Evolutionary conservation across 2,888 invertebrate species (phyloP).

Genomic region (Drosophila neonasuta): DNA sequence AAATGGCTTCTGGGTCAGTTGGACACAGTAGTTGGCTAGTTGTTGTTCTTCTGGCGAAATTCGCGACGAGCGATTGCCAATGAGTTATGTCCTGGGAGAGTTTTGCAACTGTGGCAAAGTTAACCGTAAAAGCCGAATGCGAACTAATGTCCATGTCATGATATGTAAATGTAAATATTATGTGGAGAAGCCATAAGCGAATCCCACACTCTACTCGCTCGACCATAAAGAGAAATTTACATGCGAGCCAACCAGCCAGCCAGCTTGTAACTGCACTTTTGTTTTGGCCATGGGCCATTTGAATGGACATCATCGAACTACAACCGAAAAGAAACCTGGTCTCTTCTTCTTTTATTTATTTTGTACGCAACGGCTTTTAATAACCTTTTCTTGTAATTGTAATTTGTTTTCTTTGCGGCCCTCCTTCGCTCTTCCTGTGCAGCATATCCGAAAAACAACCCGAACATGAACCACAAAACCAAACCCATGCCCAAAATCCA

Average conservation of each 20-base stretch:
- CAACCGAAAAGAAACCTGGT: slow-evolving; percentile 46
- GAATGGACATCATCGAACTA: slow-evolving; percentile 54
- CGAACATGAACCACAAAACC: slow-evolving; percentile 13
- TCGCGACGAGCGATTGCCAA: slow-evolving; percentile 38
- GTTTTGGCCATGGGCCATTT: slow-evolving; percentile 67
- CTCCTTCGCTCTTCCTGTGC: slow-evolving; percentile 37
- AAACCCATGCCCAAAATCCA: slow-evolving; percentile 1
- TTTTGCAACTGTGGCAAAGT: slow-evolving; percentile 27
- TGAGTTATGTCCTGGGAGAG: slow-evolving; percentile 67
- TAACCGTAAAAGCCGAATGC: slow-evolving; percentile 38
- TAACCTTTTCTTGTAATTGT: slow-evolving; percentile 81
- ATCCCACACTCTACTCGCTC: slow-evolving; percentile 62
- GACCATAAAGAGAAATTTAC: slow-evolving; percentile 73
- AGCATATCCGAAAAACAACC: slow-evolving; percentile 33
- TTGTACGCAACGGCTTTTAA: slow-evolving; percentile 69
- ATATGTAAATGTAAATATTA: slow-evolving; percentile 66
- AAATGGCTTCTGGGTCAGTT: slow-evolving; percentile 74
- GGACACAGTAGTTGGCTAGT: slow-evolving; percentile 67
- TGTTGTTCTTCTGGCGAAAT: slow-evolving; percentile 54
- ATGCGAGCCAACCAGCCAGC: slow-evolving; percentile 38
- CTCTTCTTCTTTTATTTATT: slow-evolving; percentile 60
- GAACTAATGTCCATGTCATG: slow-evolving; percentile 57
- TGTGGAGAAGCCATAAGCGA: slow-evolving; percentile 64
- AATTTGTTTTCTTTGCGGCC: slow-evolving; percentile 72
- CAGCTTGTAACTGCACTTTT: slow-evolving; percentile 54